Evolutionary conservation across 2,797 vertebrate genomes (phyloP), one percentile per base, ranked within the genome.

Genomic region (Emydoidea blandingii): DNA sequence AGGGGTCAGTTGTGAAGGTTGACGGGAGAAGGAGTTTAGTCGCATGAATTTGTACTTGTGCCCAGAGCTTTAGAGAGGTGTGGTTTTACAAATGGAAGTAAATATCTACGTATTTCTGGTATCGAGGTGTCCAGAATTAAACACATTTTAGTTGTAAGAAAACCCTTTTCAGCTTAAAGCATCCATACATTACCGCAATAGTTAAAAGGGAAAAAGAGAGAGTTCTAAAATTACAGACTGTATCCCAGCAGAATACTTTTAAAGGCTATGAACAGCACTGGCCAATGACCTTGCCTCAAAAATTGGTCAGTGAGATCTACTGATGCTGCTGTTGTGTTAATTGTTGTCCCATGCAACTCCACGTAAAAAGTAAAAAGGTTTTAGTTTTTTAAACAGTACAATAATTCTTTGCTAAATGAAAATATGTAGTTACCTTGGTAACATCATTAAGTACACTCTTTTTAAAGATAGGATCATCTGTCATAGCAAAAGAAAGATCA

Each of bases 371-470:
- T 21, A 37, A 81, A 78, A 89, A 93, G 65, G 78, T 94, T 96
- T 96, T 94, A 94, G 81, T 96, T 92, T 93, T 91, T 44, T 94
- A 87, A 87, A 95, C 95, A 91, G 86, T 52, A 53, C 96, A 96
- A 94, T 96, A 94, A 94, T 95, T 94, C 91, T 93, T 95, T 94
- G 82, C 87, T 92, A 96, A 96, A 92, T 93, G 89, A 81, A 93
- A 95, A 96, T 68, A 62, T 0, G 1, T 87, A 95, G 96, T 95
- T 96, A 85, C 80, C 50, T 93, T 94, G 87, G 95, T 95, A 90
- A 91, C 88, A 23, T 81, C 83, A 86, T 94, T 96, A 94, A 90
- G 85, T 94, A 85, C 87, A 37, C 37, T 95, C 21, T 44, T 88
- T 92, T 92, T 78, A 80, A 82, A 92, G 93, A 89, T 0, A 0